Conservation (phyloP, 2,113 vertebrate species). For the Sorex fumeus region DNA sequence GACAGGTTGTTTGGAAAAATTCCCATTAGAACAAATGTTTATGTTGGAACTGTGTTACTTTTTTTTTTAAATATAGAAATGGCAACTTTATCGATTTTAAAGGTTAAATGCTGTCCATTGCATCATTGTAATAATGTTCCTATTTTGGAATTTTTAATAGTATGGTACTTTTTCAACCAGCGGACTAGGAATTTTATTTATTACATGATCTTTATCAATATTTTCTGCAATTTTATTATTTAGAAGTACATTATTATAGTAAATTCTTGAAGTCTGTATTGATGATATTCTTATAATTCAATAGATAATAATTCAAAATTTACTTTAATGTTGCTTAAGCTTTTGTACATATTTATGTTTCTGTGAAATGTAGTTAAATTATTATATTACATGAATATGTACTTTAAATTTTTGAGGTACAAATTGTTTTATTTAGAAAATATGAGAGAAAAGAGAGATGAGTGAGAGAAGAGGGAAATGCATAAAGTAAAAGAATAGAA, state of each 20-base stretch:
- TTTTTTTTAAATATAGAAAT: conserved; percentile 86
- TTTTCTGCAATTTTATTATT: conserved; percentile 69
- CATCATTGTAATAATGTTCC: conserved; percentile 55
- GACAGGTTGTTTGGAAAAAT: conserved; percentile 92
- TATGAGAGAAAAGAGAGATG: too few relatives aligned
- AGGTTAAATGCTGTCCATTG: conserved; percentile 81
- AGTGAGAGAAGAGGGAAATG: too few relatives aligned
- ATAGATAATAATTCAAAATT: conserved; percentile 60
- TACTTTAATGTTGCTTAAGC: conserved; percentile 74
- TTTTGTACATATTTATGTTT: conserved; percentile 74
- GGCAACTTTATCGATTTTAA: conserved; percentile 85
- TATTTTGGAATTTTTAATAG: conserved; percentile 57
- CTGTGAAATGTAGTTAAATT: conserved; percentile 70
- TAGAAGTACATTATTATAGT: conserved; percentile 57
- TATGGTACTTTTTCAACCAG: conserved; percentile 63
- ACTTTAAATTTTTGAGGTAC: conserved; percentile 60
- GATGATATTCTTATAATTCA: conserved; percentile 61
- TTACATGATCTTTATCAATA: conserved; percentile 39
- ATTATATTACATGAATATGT: conserved; percentile 65
- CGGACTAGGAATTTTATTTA: conserved; percentile 61
- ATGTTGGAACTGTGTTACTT: conserved; percentile 91
- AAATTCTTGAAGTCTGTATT: conserved; percentile 56
- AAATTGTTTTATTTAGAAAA: too few relatives aligned
- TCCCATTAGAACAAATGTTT: conserved; percentile 90
- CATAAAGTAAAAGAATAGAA: too few relatives aligned